Conservation (phyloP, 2,888 invertebrate genomes). For the Petrolisthes manimaculis region DNA sequence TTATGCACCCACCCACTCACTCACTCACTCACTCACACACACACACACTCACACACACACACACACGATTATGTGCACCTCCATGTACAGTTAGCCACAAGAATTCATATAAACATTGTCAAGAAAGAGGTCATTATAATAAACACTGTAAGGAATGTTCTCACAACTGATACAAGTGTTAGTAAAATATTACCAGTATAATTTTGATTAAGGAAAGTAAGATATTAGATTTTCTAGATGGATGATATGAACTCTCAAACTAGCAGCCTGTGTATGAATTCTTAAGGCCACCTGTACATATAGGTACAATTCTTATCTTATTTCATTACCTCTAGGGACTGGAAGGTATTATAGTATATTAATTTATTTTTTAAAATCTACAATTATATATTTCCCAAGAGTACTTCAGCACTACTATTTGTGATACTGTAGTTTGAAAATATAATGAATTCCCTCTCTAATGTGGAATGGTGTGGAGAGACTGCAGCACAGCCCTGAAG, state of each 20-base stretch:
- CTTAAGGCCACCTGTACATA: too few relatives aligned
- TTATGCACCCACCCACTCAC: neutral
- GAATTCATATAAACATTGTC: too few relatives aligned
- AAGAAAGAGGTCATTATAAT: too few relatives aligned
- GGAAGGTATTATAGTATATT: neutral
- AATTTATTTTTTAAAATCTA: neutral
- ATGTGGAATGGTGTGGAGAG: slow-evolving; percentile 10
- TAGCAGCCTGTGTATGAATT: too few relatives aligned
- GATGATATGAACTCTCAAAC: too few relatives aligned
- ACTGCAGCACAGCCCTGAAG: neutral
- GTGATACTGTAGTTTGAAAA: neutral
- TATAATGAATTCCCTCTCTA: neutral
- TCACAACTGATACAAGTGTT: too few relatives aligned
- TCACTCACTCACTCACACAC: neutral
- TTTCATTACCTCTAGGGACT: slow-evolving; percentile 8
- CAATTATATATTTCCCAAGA: slow-evolving; percentile 3
- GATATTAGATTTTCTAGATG: too few relatives aligned
- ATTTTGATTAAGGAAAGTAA: too few relatives aligned
- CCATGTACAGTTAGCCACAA: too few relatives aligned
- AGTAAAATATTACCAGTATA: too few relatives aligned
- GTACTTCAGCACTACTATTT: slow-evolving; percentile 10
- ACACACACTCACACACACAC: neutral
- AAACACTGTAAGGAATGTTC: too few relatives aligned
- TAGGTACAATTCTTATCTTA: neutral
- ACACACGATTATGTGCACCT: neutral